These are phyloP conservation scores for Crossoptilon crossoptilon DNA, from an alignment of 2,797 vertebrate genomes.

Conservation along the genomic window DNA sequence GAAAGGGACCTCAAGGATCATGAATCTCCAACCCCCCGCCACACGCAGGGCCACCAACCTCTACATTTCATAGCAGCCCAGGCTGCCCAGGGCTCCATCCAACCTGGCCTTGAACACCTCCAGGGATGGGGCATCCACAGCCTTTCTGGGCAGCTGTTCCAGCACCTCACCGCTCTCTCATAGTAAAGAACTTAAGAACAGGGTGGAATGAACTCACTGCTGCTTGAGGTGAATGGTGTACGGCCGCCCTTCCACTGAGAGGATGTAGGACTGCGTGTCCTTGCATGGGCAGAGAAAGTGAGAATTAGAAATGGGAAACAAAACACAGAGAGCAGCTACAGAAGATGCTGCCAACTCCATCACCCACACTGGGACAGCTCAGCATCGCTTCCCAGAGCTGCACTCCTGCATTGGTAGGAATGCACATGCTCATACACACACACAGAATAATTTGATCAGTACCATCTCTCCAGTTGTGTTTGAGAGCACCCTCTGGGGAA, in stretches of 20 bases:
- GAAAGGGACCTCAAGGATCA: too few relatives aligned
- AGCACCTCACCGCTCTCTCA: too few relatives aligned
- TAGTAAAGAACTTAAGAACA: too few relatives aligned
- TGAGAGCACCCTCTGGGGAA: neutral
- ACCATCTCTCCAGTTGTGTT: neutral
- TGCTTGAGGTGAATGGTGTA: conserved; percentile 11
- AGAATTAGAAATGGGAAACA: neutral
- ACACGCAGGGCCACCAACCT: too few relatives aligned
- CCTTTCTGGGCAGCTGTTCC: too few relatives aligned
- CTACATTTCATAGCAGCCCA: too few relatives aligned
- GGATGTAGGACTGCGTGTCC: neutral
- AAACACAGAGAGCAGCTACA: neutral
- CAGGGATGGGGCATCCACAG: too few relatives aligned
- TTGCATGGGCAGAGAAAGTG: neutral
- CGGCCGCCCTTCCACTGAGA: neutral
- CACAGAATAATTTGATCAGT: neutral
- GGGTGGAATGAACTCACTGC: neutral
- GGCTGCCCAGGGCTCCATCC: too few relatives aligned
- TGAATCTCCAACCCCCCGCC: too few relatives aligned
- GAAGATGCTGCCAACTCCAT: neutral
- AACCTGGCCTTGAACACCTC: too few relatives aligned
- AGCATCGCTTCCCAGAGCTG: neutral
- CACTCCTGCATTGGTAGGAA: fast-evolving
- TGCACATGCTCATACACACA: neutral
- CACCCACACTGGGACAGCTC: too few relatives aligned